Evolutionary conservation across 2,797 vertebrate species (phyloP), one percentile per base, ranked within the genome.

Genomic region (Chelonia mydas): DNA sequence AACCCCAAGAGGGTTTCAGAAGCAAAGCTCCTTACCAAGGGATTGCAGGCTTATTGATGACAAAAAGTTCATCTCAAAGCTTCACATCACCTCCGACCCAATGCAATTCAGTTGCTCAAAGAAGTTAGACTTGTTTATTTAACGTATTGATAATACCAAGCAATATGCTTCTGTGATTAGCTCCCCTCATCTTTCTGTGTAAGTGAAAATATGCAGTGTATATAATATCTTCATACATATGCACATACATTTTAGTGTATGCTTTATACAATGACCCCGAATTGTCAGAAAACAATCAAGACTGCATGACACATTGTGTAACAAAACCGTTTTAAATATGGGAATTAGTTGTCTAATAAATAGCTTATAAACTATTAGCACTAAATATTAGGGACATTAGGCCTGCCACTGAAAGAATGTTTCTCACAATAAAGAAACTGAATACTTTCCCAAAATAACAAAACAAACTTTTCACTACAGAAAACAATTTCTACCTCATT

Each of bases 1-100:
- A 97, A 92, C 11, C 94, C 54, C 95, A 90, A 92, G 93, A 96
- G 95, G 45, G 74, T 94, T 96, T 96, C 82, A 92, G 84, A 87
- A 90, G 85, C 59, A 96, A 98, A 98, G 90, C 96, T 96, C 94
- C 97, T 97, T 97, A 98, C 93, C 33, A 94, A 93, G 96, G 86
- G 82, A 97, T 94, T 96, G 93, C 10, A 94, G 94, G 83, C 74
- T 95, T 97, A 96, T 68, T 96, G 95, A 97, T 96, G 96, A 96
- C 82, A 94, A 93, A 95, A 90, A 95, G 80, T 96, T 97, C 87
- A 80, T 83, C 88, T 95, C 88, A 92, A 96, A 95, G 41, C 95
- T 89, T 93, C 81, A 50, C 47, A 95, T 33, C 0, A 1, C 61
- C 81, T 95, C 41, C 21, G 76, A 61, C 87, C 93, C 85, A 92